phyloP scores from a whole-genome alignment of 2,113 vertebrate genomes.

The Prunella fulvescens region DNA sequence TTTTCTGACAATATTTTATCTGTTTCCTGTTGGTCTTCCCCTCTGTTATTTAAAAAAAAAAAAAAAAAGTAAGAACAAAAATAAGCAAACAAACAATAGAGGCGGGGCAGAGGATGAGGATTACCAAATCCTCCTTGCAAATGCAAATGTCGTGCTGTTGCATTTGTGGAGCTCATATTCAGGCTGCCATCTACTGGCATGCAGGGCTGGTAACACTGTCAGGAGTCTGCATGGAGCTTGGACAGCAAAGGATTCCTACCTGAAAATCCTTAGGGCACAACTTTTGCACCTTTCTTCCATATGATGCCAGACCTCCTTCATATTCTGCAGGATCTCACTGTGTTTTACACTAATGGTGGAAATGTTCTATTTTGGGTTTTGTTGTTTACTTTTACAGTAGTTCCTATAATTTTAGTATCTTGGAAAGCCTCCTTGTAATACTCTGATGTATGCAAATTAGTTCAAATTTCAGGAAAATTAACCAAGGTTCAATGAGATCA shows the following conservation, averaged over 20 bases:
- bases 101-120: neutral
- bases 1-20: neutral
- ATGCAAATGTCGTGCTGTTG: accelerated
- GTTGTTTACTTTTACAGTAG: neutral
- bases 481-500: neutral
- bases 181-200: conserved; percentile 57
- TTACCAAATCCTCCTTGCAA: neutral
- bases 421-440: neutral
- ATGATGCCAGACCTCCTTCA: neutral
- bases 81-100: neutral
- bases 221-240: neutral
- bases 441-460: neutral
- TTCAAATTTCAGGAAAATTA: neutral
- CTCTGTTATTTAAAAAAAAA: neutral
- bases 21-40: neutral
- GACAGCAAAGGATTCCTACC: neutral
- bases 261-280: neutral
- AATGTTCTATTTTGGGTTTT: neutral
- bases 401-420: neutral
- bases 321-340: neutral
- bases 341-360: neutral
- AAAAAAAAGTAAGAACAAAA: too few species aligned
- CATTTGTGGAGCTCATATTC: conserved; percentile 29
- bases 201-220: neutral
- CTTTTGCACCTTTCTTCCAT: neutral